Evolutionary conservation across 1,140 invertebrate genomes (phyloP).

Genomic region (Drosophila trapezifrons): DNA sequence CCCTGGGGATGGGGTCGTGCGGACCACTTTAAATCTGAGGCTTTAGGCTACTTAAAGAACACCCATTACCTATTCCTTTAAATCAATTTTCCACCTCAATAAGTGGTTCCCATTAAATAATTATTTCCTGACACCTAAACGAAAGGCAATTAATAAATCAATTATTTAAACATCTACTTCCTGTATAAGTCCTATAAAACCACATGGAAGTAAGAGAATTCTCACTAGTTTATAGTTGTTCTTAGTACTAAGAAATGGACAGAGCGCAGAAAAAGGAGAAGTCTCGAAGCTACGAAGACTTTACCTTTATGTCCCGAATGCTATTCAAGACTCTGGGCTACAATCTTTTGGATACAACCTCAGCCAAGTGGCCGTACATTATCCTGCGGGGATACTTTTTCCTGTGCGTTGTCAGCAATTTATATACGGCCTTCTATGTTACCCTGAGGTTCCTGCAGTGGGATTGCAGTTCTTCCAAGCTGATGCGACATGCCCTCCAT

Average conservation of each 20-base stretch:
- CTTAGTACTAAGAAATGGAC: not conserved
- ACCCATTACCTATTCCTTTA: not conserved
- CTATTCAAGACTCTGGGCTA: constrained; percentile 3
- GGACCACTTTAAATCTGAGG: no score
- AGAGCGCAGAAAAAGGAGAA: not conserved
- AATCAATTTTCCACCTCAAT: not conserved
- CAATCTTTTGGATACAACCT: not conserved
- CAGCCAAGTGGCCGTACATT: not conserved
- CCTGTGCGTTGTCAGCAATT: not conserved
- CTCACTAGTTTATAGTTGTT: not conserved
- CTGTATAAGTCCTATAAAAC: not conserved
- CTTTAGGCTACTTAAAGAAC: not conserved
- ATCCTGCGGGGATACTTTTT: constrained; percentile 2
- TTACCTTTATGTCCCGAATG: constrained; percentile 19
- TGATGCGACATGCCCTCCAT: not conserved
- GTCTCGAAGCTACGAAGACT: constrained; percentile 42
- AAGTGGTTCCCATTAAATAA: not conserved
- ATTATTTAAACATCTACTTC: not conserved
- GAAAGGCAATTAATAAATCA: not conserved
- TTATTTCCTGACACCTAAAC: not conserved
- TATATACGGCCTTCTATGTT: not conserved
- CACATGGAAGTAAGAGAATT: not conserved
- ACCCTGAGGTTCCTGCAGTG: not conserved
- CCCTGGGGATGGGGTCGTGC: no score
- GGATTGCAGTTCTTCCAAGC: not conserved